Evolutionary conservation across 1,140 invertebrate genomes (phyloP).

Genomic region (Drosophila carrolli): DNA sequence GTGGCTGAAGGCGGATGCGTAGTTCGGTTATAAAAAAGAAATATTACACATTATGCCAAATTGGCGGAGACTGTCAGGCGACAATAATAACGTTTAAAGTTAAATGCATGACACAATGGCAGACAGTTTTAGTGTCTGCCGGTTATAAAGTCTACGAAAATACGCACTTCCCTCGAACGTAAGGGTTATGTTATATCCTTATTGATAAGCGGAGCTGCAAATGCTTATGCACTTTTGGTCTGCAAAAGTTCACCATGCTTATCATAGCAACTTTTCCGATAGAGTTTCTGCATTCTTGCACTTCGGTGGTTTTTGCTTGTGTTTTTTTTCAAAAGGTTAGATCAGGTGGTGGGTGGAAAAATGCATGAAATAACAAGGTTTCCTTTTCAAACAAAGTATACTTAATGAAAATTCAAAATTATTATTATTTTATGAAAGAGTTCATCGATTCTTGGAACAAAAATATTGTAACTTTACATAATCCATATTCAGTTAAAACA

Average conservation of each 20-base stretch:
- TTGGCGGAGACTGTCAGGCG: slow-evolving; percentile 79
- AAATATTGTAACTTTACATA: too few species aligned
- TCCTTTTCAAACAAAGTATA: background rate
- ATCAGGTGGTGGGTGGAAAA: background rate
- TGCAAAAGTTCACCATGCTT: slow-evolving; percentile 38
- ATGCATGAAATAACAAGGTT: slow-evolving; percentile 15
- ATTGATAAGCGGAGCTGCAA: slow-evolving; percentile 35
- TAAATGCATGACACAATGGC: slow-evolving; percentile 72
- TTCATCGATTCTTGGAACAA: too few species aligned
- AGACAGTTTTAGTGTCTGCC: slow-evolving; percentile 76
- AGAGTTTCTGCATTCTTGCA: background rate
- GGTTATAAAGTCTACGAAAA: slow-evolving; percentile 63
- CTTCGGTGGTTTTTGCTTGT: background rate
- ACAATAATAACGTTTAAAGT: slow-evolving; percentile 82
- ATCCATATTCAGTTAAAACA: too few species aligned
- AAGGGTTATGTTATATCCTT: slow-evolving; percentile 40
- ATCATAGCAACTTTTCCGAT: slow-evolving; percentile 39
- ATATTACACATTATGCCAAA: slow-evolving; percentile 83
- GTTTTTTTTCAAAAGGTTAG: slow-evolving; percentile 20
- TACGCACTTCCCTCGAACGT: slow-evolving; percentile 21
- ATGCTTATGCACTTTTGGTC: slow-evolving; percentile 53
- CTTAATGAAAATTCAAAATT: too few species aligned
- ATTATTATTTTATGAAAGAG: too few species aligned
- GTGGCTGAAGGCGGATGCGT: slow-evolving; percentile 54
- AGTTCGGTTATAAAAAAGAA: slow-evolving; percentile 79